Percentiles rank a stretch among this genome's conserved stretches.
phyloP scores from a whole-genome alignment of 1,140 invertebrate genomes.

The Cyclargus thomasi region DNA sequence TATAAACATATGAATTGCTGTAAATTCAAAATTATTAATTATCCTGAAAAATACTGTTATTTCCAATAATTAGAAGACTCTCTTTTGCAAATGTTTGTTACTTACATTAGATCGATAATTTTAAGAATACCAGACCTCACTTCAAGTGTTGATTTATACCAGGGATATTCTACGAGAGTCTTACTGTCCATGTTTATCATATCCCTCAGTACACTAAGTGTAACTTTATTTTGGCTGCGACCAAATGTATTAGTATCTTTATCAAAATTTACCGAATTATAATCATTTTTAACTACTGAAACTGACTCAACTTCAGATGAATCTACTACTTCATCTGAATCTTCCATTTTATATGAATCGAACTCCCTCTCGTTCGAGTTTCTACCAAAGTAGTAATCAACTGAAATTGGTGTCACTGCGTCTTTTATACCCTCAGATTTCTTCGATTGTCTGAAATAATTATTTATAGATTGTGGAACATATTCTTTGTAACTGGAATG shows the following conservation, averaged over 20 bases:
- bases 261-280: neutral
- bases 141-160: slow-evolving; percentile 46
- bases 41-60: too few relatives aligned
- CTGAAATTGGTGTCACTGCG: slow-evolving; percentile 23
- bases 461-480: neutral
- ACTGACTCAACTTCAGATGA: neutral
- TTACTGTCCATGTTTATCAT: slow-evolving; percentile 28
- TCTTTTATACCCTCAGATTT: slow-evolving; percentile 5
- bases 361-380: neutral
- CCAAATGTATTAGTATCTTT: neutral
- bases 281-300: neutral
- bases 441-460: neutral
- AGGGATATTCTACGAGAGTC: slow-evolving; percentile 38
- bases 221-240: neutral
- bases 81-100: slow-evolving; percentile 19
- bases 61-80: too few relatives aligned
- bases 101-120: slow-evolving; percentile 46
- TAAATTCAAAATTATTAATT: slow-evolving; percentile 20
- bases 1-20: slow-evolving; percentile 29
- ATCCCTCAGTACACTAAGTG: slow-evolving; percentile 28
- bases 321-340: neutral
- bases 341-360: neutral
- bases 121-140: slow-evolving; percentile 41
- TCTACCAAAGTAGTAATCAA: slow-evolving; percentile 43
- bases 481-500: neutral